Percentiles rank a stretch among this genome's conserved stretches.
Evolutionary conservation across 30 jellyfish, hydroid and myxozoan genomes (phyloP).

Genomic region (Rhopilema esculentum): DNA sequence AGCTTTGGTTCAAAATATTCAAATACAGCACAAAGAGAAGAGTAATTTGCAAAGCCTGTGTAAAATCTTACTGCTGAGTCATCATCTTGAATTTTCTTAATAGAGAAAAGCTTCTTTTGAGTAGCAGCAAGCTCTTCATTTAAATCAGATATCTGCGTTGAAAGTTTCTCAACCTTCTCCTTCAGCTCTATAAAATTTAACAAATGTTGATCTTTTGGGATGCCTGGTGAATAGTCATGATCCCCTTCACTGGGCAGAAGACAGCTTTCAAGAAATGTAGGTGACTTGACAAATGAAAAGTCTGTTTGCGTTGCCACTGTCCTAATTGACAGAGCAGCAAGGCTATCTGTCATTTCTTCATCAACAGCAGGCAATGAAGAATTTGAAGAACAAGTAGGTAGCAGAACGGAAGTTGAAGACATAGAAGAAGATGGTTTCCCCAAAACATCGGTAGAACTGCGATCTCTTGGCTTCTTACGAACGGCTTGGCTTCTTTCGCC

Average conservation of each 20-base stretch:
- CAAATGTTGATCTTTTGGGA: background rate
- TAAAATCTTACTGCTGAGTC: background rate
- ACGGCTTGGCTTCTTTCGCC: background rate
- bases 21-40: background rate
- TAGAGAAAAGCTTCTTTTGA: background rate
- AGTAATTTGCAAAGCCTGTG: background rate
- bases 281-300: background rate
- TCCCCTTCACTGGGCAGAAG: background rate
- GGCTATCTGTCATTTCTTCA: background rate
- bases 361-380: background rate
- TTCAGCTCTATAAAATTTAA: background rate
- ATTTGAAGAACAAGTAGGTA: background rate
- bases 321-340: background rate
- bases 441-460: background rate
- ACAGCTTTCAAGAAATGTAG: background rate
- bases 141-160: background rate
- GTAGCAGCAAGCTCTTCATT: background rate
- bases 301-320: background rate
- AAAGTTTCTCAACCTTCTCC: background rate
- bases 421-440: background rate
- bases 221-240: background rate
- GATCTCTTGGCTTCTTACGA: background rate
- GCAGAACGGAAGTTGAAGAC: background rate
- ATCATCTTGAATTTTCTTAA: background rate
- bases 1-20: background rate